Evolutionary conservation across 2,113 vertebrate genomes (phyloP).

Genomic region (Gambusia affinis): DNA sequence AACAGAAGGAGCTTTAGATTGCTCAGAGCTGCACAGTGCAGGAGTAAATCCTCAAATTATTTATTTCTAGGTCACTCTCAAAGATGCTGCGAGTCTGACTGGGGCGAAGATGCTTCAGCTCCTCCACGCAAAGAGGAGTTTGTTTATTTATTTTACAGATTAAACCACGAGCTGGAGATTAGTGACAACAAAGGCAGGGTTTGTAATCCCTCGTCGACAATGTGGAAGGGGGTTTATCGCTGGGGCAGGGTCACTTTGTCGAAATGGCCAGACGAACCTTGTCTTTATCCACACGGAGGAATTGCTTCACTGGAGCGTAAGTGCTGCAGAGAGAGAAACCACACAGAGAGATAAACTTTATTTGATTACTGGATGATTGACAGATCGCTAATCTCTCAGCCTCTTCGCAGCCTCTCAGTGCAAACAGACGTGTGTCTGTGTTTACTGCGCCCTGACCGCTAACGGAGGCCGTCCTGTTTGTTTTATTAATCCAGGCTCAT

Average conservation of each 20-base stretch:
- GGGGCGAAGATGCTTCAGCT: constrained; percentile 10
- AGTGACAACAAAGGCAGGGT: constrained; percentile 59
- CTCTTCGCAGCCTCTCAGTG: neutral
- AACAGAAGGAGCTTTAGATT: too few relatives aligned
- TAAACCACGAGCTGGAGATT: constrained; percentile 61
- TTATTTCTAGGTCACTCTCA: neutral
- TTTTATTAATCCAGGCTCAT: constrained; percentile 23
- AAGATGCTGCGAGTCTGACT: constrained; percentile 1
- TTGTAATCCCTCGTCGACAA: constrained; percentile 63
- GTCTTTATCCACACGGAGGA: constrained; percentile 98
- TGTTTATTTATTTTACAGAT: constrained; percentile 64
- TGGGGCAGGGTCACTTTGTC: neutral
- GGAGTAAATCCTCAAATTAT: neutral
- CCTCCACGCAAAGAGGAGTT: constrained; percentile 45
- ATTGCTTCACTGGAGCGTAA: constrained; percentile 97
- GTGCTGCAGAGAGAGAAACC: constrained; percentile 79
- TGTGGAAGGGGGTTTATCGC: neutral
- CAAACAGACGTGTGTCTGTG: neutral
- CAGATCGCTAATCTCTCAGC: constrained; percentile 25
- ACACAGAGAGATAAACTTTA: constrained; percentile 30
- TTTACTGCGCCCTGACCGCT: constrained; percentile 1
- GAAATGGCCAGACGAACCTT: constrained; percentile 81
- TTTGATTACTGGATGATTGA: constrained; percentile 58
- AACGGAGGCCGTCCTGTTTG: neutral
- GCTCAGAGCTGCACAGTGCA: neutral